Base-by-base conservation (phyloP, 2,797 vertebrate species). In the Sebastes wilsoni region DNA sequence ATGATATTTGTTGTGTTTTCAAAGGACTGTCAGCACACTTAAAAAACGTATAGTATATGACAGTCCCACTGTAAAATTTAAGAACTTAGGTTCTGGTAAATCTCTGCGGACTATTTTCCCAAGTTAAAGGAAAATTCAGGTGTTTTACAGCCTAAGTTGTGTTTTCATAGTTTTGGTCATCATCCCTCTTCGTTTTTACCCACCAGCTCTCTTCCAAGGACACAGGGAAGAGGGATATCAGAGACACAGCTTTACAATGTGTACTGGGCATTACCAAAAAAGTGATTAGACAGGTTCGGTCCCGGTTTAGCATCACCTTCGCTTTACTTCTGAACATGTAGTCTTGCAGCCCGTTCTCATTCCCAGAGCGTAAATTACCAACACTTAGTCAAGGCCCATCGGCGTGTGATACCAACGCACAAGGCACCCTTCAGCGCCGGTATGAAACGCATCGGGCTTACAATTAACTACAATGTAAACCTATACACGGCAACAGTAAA, bases 1-100 rank as follows among this genome's bases (percentile, higher is more conserved):
- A 25, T 25, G n/a, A 36, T 77, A 61, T 46, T 72, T 69, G 61
- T 81, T 61, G 38, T 74, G 25, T 58, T 75, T 73, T 62, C 7
- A 52, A 60, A 46, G 36, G 42, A 42, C 59, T 34, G 38, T 71
- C 12, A 1, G 30, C 64, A 58, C 8, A 58, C 30, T 30, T 20
- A 28, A 58, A 27, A 27, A 6, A 55, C 7, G 1, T n/a, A 13
- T 3, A 58, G 27, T 25, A n/a, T 11, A 8, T 46, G 30, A 25
- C 30, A 23, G 60, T 76, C 54, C 27, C 5, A 20, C 22, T 75
- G 49, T 30, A 30, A 23, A 32, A 16, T 18, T 23, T 5, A n/a
- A 38, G 14, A 32, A 42, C 8, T 60, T 28, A 5, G 27, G 56
- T 54, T 70, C 27, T 42, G 14, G 3, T 61, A 36, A 56, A 76